phyloP scores from a whole-genome alignment of 2,113 vertebrate genomes.

The Notarius lentiginosus region DNA sequence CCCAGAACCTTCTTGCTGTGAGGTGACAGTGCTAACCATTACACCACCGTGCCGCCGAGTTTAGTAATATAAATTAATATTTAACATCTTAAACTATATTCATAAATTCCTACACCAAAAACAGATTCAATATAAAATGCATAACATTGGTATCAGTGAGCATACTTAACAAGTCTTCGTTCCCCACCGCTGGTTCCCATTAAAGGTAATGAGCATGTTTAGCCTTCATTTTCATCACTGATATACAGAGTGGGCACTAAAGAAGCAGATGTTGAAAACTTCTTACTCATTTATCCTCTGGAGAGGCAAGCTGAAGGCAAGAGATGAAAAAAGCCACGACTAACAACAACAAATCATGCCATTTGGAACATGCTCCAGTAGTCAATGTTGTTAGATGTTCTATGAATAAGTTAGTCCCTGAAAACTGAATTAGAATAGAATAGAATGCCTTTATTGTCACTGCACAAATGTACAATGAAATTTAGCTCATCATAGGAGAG shows the following conservation, averaged over 20 bases:
- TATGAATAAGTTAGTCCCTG: conserved; percentile 66
- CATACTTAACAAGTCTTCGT: neutral
- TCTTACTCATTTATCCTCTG: conserved; percentile 37
- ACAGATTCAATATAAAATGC: neutral
- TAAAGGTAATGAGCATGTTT: neutral
- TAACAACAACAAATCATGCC: conserved; percentile 59
- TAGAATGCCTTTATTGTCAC: no score
- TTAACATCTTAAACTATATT: neutral
- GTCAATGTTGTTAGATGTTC: neutral
- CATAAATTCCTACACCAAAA: neutral
- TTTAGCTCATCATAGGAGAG: no score
- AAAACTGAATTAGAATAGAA: conserved; percentile 44
- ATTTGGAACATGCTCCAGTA: neutral
- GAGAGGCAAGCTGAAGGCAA: conserved; percentile 38
- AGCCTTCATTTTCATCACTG: no score
- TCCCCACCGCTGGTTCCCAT: neutral
- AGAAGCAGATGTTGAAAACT: conserved; percentile 50
- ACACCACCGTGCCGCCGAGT: neutral
- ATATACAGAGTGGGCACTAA: neutral
- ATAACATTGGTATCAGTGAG: no score
- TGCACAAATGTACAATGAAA: no score
- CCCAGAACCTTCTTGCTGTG: no score
- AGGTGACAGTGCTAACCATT: no score
- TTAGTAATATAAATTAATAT: neutral
- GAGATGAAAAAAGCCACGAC: no score